These are phyloP conservation scores for Prionailurus viverrinus DNA, from an alignment of 2,113 vertebrate species.

Conservation along the genomic window DNA sequence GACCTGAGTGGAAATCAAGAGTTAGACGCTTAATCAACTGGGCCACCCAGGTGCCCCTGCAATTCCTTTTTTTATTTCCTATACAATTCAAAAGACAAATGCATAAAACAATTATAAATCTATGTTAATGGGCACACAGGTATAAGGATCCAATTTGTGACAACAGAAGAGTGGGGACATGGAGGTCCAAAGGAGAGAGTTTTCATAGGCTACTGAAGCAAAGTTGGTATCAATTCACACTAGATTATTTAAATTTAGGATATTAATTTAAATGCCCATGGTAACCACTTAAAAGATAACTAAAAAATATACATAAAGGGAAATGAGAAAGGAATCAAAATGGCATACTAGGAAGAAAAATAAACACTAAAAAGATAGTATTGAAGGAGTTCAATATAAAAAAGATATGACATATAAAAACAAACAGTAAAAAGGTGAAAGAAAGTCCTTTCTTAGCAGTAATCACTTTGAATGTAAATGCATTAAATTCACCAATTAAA, in stretches of 20 bases:
- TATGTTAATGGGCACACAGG: neutral
- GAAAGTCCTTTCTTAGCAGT: neutral
- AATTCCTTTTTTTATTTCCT: neutral
- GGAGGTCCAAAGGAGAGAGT: neutral
- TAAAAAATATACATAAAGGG: neutral
- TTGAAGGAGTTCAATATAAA: neutral
- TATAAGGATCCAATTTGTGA: neutral
- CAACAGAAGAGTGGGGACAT: neutral
- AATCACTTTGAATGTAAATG: constrained; percentile 12
- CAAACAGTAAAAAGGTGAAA: neutral
- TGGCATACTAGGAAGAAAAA: neutral
- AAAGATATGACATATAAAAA: neutral
- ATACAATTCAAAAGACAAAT: neutral
- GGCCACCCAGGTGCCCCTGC: no score
- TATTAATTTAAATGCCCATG: neutral
- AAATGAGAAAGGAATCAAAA: neutral
- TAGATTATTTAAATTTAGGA: neutral
- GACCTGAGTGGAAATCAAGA: no score
- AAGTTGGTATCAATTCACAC: neutral
- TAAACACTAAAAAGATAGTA: neutral
- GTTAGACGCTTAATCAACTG: no score
- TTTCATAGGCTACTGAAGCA: neutral
- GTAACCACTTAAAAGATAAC: constrained; percentile 28
- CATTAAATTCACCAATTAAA: neutral
- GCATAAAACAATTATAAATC: neutral